These are phyloP conservation scores for Botia kubotai DNA, from an alignment of 2,797 vertebrate genomes.

Conservation along the genomic window DNA sequence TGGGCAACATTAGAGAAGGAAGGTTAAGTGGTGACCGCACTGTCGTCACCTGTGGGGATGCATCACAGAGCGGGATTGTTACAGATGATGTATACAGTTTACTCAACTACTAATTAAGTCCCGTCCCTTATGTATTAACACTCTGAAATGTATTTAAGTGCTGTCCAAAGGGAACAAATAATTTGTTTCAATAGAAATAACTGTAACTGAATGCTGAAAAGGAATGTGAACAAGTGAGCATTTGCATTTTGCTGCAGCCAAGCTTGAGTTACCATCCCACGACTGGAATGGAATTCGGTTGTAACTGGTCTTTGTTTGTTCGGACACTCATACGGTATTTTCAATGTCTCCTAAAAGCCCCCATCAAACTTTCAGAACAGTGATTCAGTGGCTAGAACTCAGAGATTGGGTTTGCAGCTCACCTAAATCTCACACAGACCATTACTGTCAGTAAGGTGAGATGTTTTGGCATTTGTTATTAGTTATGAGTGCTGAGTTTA, in stretches of 20 bases:
- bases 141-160: slow-evolving; percentile 37
- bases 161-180: slow-evolving; percentile 33
- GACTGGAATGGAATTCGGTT: slow-evolving; percentile 56
- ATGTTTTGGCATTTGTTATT: slow-evolving; percentile 63
- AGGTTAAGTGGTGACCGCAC: slow-evolving; percentile 59
- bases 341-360: slow-evolving; percentile 57
- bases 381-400: slow-evolving; percentile 48
- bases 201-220: slow-evolving; percentile 22
- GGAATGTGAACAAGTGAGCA: slow-evolving; percentile 35
- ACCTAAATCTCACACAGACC: slow-evolving; percentile 61
- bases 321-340: slow-evolving; percentile 41
- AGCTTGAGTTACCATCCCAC: slow-evolving; percentile 25
- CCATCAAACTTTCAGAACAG: slow-evolving; percentile 55
- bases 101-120: slow-evolving; percentile 37
- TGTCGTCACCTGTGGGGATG: slow-evolving; percentile 51
- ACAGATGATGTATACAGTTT: slow-evolving; percentile 29
- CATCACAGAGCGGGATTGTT: slow-evolving; percentile 36
- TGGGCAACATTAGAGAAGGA: slow-evolving; percentile 67
- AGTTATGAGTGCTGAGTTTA: slow-evolving; percentile 60
- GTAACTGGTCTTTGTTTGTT: slow-evolving; percentile 56
- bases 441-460: slow-evolving; percentile 62
- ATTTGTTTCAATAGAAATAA: slow-evolving; percentile 40
- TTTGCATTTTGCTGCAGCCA: slow-evolving; percentile 47
- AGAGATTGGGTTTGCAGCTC: slow-evolving; percentile 47
- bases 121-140: slow-evolving; percentile 34